Base-by-base conservation (phyloP, 2,888 invertebrate genomes). In the Timandra comae region DNA sequence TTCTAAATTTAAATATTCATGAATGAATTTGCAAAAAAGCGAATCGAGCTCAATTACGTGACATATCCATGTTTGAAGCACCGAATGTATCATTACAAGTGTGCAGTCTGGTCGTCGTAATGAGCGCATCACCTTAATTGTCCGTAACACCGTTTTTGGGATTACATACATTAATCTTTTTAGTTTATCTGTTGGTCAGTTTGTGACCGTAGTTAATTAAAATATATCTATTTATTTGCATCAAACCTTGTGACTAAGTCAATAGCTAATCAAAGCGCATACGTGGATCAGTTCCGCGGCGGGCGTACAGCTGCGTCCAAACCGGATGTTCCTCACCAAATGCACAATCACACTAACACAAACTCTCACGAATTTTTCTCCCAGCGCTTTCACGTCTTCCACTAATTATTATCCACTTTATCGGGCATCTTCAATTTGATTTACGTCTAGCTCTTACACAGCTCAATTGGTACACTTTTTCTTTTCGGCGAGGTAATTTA, bases 351-450 rank as follows among this genome's bases (percentile, higher is more conserved):
- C 74, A 82, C 75, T 74, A 79, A 76, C 73, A 68, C 70, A 74
- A 76, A 73, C 80, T 85, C 84, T 82, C 82, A 85, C 84, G 81
- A 84, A 81, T 84, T 82, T 84, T 82, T 81, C 84, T 84, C 84
- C 80, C 84, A 82, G 78, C 82, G 63, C 85, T 84, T 84, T 85
- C 84, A 75, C 84, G 68, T 75, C 80, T 77, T 77, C 84, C 75
- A 80, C 82, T 85, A 84, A 85, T 85, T 85, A 85, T 84, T 82
- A 85, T 79, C 81, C 78, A 85, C 84, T 85, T 84, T 84, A 85
- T 84, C 84, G 80, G 73, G 72, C 84, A 84, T 84, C 85, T 84
- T 81, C 82, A 84, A 81, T 85, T 84, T 84, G 84, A 84, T 84
- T 84, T 84, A 85, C 82, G 76, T 79, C 78, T 77, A 75, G 64